A percentile compares a stretch with the other conserved stretches of the same genome.
Conservation (phyloP, 2,113 vertebrate genomes). For the Dendropsophus ebraccatus region DNA sequence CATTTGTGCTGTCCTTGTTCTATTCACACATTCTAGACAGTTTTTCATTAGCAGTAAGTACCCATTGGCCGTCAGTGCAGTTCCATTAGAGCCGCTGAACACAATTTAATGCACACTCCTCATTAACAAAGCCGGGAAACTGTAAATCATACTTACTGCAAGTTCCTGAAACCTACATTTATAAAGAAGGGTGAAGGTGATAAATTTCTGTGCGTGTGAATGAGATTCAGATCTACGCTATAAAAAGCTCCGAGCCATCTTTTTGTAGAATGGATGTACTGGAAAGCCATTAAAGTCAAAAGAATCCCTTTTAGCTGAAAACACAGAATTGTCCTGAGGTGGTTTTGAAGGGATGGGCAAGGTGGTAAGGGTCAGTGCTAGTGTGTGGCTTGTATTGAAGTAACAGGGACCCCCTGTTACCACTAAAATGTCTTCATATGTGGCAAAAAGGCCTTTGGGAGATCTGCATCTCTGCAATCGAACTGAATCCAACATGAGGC, state of each 20-base stretch:
- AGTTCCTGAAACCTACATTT: slow-evolving; percentile 43
- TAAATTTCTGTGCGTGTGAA: slow-evolving; percentile 32
- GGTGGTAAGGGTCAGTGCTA: not conserved
- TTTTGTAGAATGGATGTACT: not conserved
- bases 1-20: slow-evolving; percentile 18
- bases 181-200: slow-evolving; percentile 4
- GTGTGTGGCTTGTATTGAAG: not conserved
- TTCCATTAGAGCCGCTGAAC: slow-evolving; percentile 50
- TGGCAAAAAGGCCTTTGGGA: too few species aligned
- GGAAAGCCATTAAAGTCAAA: not conserved
- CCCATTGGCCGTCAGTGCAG: slow-evolving; percentile 25
- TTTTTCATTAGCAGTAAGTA: slow-evolving; percentile 53
- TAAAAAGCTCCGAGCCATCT: slow-evolving; percentile 15
- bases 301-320: not conserved
- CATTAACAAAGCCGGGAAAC: slow-evolving; percentile 37
- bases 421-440: too few species aligned
- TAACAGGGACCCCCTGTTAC: too few species aligned
- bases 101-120: slow-evolving; percentile 41
- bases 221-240: not conserved
- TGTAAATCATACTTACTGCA: slow-evolving; percentile 46
- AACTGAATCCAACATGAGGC: too few species aligned
- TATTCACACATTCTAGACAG: slow-evolving; percentile 4
- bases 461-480: too few species aligned
- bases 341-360: not conserved
- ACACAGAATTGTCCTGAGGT: not conserved